These are phyloP conservation scores for Urocitellus parryii DNA, from an alignment of 2,113 vertebrate species.

Conservation along the genomic window DNA sequence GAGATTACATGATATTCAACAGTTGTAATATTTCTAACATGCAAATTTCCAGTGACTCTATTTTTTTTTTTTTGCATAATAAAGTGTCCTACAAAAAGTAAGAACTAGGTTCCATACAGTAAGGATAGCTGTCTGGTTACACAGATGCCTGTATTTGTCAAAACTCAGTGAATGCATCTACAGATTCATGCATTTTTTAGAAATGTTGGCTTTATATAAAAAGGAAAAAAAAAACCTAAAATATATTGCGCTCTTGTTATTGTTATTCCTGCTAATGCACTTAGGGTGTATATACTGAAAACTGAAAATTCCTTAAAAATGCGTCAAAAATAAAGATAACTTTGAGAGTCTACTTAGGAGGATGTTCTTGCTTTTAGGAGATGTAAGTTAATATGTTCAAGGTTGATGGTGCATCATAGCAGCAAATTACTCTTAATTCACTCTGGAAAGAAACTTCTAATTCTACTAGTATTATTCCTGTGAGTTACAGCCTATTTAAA, in stretches of 20 bases:
- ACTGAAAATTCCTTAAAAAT: not conserved
- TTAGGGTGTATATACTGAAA: not conserved
- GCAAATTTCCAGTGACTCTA: not conserved
- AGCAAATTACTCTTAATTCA: not conserved
- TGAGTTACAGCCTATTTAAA: not conserved
- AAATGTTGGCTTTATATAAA: not conserved
- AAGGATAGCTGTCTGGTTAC: not conserved
- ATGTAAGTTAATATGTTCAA: not conserved
- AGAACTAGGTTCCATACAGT: not conserved
- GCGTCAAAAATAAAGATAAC: not conserved
- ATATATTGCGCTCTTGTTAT: not conserved
- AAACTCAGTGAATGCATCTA: not conserved
- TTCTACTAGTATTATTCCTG: not conserved
- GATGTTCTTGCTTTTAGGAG: not conserved
- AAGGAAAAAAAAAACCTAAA: not conserved
- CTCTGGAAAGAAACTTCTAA: not conserved
- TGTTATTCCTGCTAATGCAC: not conserved
- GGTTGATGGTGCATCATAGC: not conserved
- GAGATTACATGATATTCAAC: not conserved
- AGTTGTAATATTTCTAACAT: not conserved
- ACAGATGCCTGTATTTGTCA: not conserved
- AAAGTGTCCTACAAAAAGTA: not conserved
- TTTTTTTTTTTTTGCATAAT: not conserved
- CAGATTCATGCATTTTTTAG: not conserved
- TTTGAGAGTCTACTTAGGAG: not conserved